Base-by-base conservation (phyloP, 1,140 invertebrate genomes). In the Diprion similis region DNA sequence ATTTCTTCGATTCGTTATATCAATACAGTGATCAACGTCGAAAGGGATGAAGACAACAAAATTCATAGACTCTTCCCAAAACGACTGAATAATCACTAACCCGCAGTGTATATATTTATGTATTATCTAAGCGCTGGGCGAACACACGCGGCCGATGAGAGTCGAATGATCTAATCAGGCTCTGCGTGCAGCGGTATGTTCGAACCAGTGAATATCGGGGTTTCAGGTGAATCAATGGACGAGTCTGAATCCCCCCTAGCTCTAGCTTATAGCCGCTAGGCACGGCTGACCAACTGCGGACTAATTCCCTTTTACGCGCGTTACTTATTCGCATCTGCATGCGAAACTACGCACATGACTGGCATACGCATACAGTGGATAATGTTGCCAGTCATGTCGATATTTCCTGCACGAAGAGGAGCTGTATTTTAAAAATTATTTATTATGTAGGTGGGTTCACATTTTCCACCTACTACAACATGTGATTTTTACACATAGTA, bases 251-350 rank as follows among this genome's bases (percentile, higher is more conserved):
- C 24, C 24, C 80, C 84, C 82, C 78, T 78, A 37, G 24, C 24
- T 17, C 51, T 59, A 15, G 11, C 51, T 15, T 17, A 17, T 4
- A 59, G 11, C 51, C 73, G 78, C 76, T 77, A 71, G 82, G 78
- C 82, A 83, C 82, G 86, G 85, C 84, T 86, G 79, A 81, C 81
- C 81, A 84, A 86, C 83, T 85, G 83, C 81, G 83, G 83, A 86
- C 84, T 86, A 86, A 86, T 86, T 86, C 83, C 81, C 84, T 85
- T 84, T 80, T 83, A 83, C 80, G 78, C 80, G 78, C 81, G 82
- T 82, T 84, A 79, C 81, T 80, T 6, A 37, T 37, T 79, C 77
- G 71, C 76, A 75, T 72, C 70, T 75, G 66, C 71, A 70, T 71
- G 85, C 81, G 84, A 82, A 86, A 82, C 85, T 83, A 86, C 24